Evolutionary conservation across 2,888 invertebrate genomes (phyloP), one percentile per base, ranked within the genome.

Genomic region (Drosophila conformis): DNA sequence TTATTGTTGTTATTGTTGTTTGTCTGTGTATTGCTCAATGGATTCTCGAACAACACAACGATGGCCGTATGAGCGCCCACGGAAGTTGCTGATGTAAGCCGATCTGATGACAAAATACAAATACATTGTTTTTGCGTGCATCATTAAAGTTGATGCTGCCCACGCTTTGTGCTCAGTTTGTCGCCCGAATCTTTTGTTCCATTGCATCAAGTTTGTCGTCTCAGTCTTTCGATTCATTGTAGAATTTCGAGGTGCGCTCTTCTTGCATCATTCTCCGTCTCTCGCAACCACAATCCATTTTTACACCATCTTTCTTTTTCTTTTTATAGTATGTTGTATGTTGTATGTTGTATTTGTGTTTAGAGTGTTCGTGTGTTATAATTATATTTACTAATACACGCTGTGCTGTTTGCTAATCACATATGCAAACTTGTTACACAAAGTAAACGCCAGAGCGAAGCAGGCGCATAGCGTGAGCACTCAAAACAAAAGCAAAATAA

Each of bases 341-440:
- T 18, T 31, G 31, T 31, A 31, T 31, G 31, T 29, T 51, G 15
- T 52, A 35, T 48, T 33, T 29, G 29, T 69, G 49, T 64, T 52
- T 27, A 3, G 27, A 27, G 36, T 58, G 51, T 54, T 40, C 4
- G 46, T 36, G 58, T 80, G 76, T 58, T 84, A 82, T 89, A 89
- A 89, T 89, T 89, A 81, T 89, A 73, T 85, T 85, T 89, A 87
- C 85, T 82, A 82, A 89, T 79, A 79, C 85, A 56, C 35, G 73
- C 72, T 76, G 81, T 73, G 72, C 62, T 69, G 62, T 80, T 78
- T 77, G 87, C 75, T 89, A 89, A 89, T 89, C 87, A 82, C 85
- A 82, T 81, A 85, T 85, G 85, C 85, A 85, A 85, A 85, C 84
- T 87, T 87, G 84, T 89, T 85, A 87, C 84, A 85, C 84, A 85